Conservation (phyloP, 2,888 invertebrate genomes). For the Heliconius cydno region DNA sequence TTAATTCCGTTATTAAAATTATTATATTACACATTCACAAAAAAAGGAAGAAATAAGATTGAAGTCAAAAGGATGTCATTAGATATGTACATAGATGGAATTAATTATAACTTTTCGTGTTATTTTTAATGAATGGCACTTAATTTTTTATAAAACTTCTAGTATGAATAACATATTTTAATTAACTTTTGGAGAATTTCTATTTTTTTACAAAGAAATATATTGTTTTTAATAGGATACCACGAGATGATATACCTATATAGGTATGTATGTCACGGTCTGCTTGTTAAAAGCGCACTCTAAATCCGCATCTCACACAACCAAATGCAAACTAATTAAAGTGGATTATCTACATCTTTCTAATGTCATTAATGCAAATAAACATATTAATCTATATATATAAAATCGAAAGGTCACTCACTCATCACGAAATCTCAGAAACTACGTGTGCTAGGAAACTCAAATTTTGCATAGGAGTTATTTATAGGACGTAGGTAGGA, state of each 20-base stretch:
- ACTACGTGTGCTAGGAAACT: too few relatives aligned
- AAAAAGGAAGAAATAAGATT: conserved; percentile 13
- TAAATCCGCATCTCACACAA: neutral
- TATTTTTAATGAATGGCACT: conserved; percentile 3
- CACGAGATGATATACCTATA: neutral
- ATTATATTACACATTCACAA: neutral
- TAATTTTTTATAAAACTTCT: too few relatives aligned
- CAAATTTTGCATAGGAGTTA: too few relatives aligned
- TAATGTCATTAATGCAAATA: neutral
- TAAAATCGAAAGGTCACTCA: too few relatives aligned
- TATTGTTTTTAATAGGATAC: conserved; percentile 1
- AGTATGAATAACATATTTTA: neutral
- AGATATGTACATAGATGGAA: conserved; percentile 19
- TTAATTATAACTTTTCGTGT: conserved; percentile 11
- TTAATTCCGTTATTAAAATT: neutral
- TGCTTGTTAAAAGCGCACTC: conserved; percentile 1
- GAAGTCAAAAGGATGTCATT: conserved; percentile 24
- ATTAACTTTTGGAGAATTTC: neutral
- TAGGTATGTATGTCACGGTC: neutral
- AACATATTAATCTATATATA: too few relatives aligned
- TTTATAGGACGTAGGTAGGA: too few relatives aligned
- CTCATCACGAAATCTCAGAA: too few relatives aligned
- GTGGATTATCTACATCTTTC: neutral
- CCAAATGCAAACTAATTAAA: neutral
- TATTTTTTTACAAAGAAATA: neutral